Evolutionary conservation across 53 echinoderm and acorn worm genomes (phyloP).

Genomic region (Paracentrotus lividus): DNA sequence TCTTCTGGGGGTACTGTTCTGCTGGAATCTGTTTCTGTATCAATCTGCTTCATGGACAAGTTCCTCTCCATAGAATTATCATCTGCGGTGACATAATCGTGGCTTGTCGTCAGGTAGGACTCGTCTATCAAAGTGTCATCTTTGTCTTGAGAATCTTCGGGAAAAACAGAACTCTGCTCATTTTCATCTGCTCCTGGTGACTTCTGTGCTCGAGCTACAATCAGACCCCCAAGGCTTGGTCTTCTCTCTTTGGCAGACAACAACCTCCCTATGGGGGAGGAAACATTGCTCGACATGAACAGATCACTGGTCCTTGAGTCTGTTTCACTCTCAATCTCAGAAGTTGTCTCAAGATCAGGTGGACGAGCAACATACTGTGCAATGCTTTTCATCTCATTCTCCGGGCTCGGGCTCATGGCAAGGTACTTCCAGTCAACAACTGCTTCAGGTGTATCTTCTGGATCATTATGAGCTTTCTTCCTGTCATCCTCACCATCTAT

Average conservation of each 20-base stretch:
- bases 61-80: background rate
- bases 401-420: conserved; percentile 62
- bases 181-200: conserved; percentile 68
- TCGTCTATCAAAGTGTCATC: conserved; percentile 62
- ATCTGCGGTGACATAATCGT: conserved; percentile 62
- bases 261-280: conserved; percentile 49
- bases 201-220: conserved; percentile 76
- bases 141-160: background rate
- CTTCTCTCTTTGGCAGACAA: conserved; percentile 57
- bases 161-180: background rate
- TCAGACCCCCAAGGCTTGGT: conserved; percentile 83
- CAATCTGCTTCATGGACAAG: background rate
- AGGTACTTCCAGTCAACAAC: conserved; percentile 70
- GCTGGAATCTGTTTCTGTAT: background rate
- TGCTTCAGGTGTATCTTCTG: conserved; percentile 17
- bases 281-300: conserved; percentile 45
- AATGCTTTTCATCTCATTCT: conserved; percentile 35
- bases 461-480: background rate
- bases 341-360: conserved; percentile 44
- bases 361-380: conserved; percentile 43
- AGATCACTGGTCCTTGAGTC: conserved; percentile 66
- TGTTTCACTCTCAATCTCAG: conserved; percentile 61
- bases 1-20: background rate
- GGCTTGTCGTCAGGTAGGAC: conserved; percentile 61
- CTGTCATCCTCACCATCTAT: background rate